Conservation (phyloP, 2,888 invertebrate genomes). For the Maniola hyperantus region DNA sequence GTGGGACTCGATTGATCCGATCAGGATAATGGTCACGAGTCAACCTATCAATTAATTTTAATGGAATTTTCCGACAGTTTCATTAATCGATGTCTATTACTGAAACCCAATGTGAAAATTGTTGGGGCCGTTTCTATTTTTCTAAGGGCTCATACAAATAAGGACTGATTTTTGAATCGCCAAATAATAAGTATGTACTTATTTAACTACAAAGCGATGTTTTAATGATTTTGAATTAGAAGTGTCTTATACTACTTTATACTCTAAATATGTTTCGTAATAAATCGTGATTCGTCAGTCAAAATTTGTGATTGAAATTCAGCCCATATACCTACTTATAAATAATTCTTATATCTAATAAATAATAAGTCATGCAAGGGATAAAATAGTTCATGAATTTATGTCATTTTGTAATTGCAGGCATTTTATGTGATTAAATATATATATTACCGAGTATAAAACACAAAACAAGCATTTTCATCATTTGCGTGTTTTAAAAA, state of each 20-base stretch:
- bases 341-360: too few relatives aligned
- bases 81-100: slow-evolving; percentile 1
- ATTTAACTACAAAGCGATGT: too few relatives aligned
- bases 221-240: too few relatives aligned
- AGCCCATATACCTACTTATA: too few relatives aligned
- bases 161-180: too few relatives aligned
- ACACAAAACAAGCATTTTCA: slow-evolving; percentile 11
- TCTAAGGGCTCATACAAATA: too few relatives aligned
- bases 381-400: neutral
- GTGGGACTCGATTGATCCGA: neutral
- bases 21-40: neutral
- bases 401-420: neutral
- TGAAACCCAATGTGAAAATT: neutral
- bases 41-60: slow-evolving; percentile 1
- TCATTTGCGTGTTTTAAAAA: slow-evolving; percentile 20
- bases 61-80: slow-evolving; percentile 7
- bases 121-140: neutral
- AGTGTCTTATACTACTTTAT: too few relatives aligned
- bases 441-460: slow-evolving; percentile 14
- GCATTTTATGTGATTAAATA: slow-evolving; percentile 9
- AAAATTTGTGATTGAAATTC: too few relatives aligned
- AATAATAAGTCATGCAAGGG: too few relatives aligned
- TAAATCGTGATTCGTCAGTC: too few relatives aligned
- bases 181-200: too few relatives aligned
- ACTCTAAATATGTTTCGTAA: too few relatives aligned